phyloP scores from a whole-genome alignment of 1,140 invertebrate genomes.

The Panagrolaimus sp. region DNA sequence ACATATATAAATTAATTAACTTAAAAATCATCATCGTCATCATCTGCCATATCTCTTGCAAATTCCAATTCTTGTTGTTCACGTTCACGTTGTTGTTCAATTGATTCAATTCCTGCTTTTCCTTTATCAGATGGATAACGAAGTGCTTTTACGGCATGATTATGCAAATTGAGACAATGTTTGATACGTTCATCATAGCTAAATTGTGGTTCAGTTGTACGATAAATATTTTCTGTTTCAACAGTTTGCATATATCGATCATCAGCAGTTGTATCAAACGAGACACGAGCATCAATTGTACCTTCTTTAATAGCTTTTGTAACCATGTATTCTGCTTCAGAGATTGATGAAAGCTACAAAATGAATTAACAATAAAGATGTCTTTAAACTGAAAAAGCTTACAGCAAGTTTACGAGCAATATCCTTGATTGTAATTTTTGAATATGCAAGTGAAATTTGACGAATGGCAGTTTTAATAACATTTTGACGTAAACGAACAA shows the following conservation, averaged over 20 bases:
- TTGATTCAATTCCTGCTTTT: constrained; percentile 30
- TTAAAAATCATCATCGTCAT: constrained; percentile 14
- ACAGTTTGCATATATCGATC: constrained; percentile 93
- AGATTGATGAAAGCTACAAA: constrained; percentile 74
- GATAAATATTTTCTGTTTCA: constrained; percentile 69
- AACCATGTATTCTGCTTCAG: constrained; percentile 98
- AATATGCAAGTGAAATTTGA: constrained; percentile 92
- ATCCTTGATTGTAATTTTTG: constrained; percentile 85
- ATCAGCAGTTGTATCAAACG: constrained; percentile 70
- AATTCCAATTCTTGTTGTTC: constrained; percentile 37
- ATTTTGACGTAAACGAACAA: constrained; percentile 78
- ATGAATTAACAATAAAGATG: neutral
- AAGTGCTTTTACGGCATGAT: constrained; percentile 96
- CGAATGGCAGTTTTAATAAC: constrained; percentile 98
- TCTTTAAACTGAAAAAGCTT: too few relatives aligned
- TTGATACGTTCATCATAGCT: constrained; percentile 96
- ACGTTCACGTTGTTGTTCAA: constrained; percentile 44
- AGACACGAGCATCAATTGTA: constrained; percentile 89
- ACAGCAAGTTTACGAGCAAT: constrained; percentile 77
- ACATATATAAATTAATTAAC: too few relatives aligned
- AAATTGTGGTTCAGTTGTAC: constrained; percentile 86
- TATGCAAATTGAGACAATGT: constrained; percentile 94
- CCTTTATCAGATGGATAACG: constrained; percentile 97
- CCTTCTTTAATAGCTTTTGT: constrained; percentile 98
- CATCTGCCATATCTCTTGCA: constrained; percentile 35